phyloP scores from a whole-genome alignment of 2,888 invertebrate genomes.

The Saturnia japonica region DNA sequence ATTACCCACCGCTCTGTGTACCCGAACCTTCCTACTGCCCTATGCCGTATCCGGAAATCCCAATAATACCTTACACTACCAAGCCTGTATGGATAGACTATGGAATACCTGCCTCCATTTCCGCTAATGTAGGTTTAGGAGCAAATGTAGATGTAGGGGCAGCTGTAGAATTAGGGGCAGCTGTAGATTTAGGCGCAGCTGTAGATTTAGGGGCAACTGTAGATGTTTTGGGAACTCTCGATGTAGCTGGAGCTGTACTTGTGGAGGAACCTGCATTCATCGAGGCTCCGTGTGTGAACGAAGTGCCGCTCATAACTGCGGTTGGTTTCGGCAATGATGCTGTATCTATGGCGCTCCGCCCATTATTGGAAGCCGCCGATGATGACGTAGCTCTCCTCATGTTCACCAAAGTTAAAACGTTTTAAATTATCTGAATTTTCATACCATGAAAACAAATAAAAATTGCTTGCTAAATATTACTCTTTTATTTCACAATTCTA shows the following conservation, averaged over 20 bases:
- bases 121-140: neutral
- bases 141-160: neutral
- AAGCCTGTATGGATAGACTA: neutral
- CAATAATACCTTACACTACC: neutral
- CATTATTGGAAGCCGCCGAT: slow-evolving; percentile 7
- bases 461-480: neutral
- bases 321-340: slow-evolving; percentile 9
- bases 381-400: slow-evolving; percentile 6
- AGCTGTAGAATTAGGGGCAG: neutral
- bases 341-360: neutral
- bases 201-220: neutral
- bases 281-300: neutral
- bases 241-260: no score
- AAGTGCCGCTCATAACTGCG: neutral
- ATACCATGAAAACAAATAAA: neutral
- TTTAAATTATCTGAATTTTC: neutral
- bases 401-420: slow-evolving; percentile 5
- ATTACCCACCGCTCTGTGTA: neutral
- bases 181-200: neutral
- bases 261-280: neutral
- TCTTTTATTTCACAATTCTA: no score
- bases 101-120: neutral
- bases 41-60: neutral
- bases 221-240: no score
- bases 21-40: neutral